Evolutionary conservation across 2,888 invertebrate genomes (phyloP), one percentile per base, ranked within the genome.

Genomic region (Neoscelio sp.): DNA sequence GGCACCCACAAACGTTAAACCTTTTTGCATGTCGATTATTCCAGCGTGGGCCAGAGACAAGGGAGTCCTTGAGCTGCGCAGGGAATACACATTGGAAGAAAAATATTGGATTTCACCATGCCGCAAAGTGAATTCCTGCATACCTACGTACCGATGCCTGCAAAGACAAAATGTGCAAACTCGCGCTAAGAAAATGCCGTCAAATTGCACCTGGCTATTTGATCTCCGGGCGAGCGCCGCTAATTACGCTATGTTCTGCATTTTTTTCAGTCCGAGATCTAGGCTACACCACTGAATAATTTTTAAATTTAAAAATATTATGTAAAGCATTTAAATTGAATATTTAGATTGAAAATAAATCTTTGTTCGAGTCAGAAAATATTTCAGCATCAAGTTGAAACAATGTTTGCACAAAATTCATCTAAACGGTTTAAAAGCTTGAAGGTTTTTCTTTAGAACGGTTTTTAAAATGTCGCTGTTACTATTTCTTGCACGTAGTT

Each of bases 21-120:
- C 74, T 74, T 74, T 78, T 78, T 78, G 78, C 78, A 74, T 78
- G 74, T 78, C 78, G 79, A 75, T 75, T 79, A 79, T 79, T 74
- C 75, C 44, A 30, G 58, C 74, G 74, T 54, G 79, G 33, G 79
- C 74, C 65, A 40, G 40, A 70, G 74, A 75, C 62, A 65, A 70
- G 62, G 75, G 52, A 79, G 64, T 70, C 70, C 74, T 75, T 65
- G 64, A 54, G 60, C 68, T 2, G 52, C 23, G 64, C 73, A 12
- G 48, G 42, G 28, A 13, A 20, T 44, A 30, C 62, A 46, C 68
- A 44, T 48, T 33, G 65, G 33, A 64, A 78, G 67, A 78, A 73
- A 78, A 78, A 78, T 78, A 73, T 78, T 73, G 67, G 60, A 73
- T 67, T 65, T 30, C 67, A 33, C 35, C 42, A 28, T 77, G 10